Conservation (phyloP, 2,888 invertebrate species). For the Crepidodera aurea region DNA sequence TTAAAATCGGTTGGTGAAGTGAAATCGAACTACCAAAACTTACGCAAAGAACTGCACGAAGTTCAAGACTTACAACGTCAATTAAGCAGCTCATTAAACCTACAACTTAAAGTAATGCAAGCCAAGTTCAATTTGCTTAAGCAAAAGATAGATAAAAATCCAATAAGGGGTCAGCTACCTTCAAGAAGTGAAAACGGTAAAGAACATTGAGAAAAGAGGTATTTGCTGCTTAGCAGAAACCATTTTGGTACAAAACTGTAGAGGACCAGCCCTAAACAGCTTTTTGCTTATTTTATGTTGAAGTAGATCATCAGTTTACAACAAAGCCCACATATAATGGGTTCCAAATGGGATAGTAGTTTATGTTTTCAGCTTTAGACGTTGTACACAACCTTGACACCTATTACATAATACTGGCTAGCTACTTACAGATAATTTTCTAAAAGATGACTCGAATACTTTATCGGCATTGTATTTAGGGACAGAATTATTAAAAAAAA, state of each 20-base stretch:
- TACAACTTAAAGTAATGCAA: slow-evolving; percentile 76
- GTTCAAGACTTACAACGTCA: slow-evolving; percentile 83
- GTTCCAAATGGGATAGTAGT: slow-evolving; percentile 18
- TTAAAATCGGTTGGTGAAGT: slow-evolving; percentile 81
- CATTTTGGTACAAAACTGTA: slow-evolving; percentile 33
- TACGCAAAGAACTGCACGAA: slow-evolving; percentile 80
- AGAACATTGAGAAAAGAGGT: slow-evolving; percentile 32
- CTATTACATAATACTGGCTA: neutral
- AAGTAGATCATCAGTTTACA: slow-evolving; percentile 14
- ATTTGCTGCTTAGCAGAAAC: slow-evolving; percentile 28
- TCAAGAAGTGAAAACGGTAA: slow-evolving; percentile 27
- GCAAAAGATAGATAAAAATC: slow-evolving; percentile 61
- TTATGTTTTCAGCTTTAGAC: slow-evolving; percentile 17
- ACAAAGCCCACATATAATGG: slow-evolving; percentile 26
- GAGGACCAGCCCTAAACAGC: slow-evolving; percentile 33
- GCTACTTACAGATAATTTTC: neutral
- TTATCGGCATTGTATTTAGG: too few species aligned
- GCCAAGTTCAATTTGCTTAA: slow-evolving; percentile 77
- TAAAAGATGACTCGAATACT: too few species aligned
- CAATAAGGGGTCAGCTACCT: slow-evolving; percentile 14
- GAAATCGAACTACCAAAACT: slow-evolving; percentile 80
- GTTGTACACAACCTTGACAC: neutral
- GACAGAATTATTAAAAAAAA: too few species aligned
- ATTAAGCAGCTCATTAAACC: slow-evolving; percentile 76
- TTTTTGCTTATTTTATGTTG: slow-evolving; percentile 32